Base-by-base conservation (phyloP, 2,888 invertebrate species). In the Lissocephala sabroskyi region DNA sequence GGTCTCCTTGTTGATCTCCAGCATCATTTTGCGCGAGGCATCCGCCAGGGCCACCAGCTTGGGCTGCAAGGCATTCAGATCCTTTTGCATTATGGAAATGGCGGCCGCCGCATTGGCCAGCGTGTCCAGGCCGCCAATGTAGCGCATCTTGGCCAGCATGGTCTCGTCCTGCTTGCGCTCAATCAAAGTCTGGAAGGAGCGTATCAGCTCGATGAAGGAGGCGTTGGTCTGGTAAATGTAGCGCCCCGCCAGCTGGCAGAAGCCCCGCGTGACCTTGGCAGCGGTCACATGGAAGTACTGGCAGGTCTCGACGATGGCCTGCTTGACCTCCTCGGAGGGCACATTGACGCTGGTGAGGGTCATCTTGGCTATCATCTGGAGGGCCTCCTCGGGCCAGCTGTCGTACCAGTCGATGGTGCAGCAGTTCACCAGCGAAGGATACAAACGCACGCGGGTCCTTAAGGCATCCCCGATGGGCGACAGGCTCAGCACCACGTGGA, bases 381-480 rank as follows among this genome's bases (percentile, higher is more conserved):
- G 85, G 0, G 95, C 95, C 0, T 91, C 88, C 67, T 91, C 89
- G 0, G 95, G 95, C 95, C 95, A 96, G 45, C 91, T 90, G 84
- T 92, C 92, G 85, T 94, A 96, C 96, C 96, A 96, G 84, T 96
- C 95, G 62, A 96, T 95, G 2, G 96, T 95, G 82, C 95, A 96
- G 79, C 95, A 95, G 85, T 94, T 96, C 26, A 96, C 94, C 29
- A 96, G 85, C 0, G 95, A 95, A 0, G 96, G 96, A 85, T 96
- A 96, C 81, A 95, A 91, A 1, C 95, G 87, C 3, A 96, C 88
- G 0, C 93, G 87, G 0, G 91, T 90, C 26, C 94, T 88, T 83
- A 96, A 92, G 0, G 93, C 88, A 63, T 92, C 90, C 1, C 96
- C 95, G 52, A 95, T 92, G 0, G 91, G 95, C 65, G 94, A 94